A percentile compares a stretch with the other conserved stretches of the same genome.
These are phyloP conservation scores for Isoperla grammatica DNA, from an alignment of 2,888 invertebrate genomes.

Conservation along the genomic window DNA sequence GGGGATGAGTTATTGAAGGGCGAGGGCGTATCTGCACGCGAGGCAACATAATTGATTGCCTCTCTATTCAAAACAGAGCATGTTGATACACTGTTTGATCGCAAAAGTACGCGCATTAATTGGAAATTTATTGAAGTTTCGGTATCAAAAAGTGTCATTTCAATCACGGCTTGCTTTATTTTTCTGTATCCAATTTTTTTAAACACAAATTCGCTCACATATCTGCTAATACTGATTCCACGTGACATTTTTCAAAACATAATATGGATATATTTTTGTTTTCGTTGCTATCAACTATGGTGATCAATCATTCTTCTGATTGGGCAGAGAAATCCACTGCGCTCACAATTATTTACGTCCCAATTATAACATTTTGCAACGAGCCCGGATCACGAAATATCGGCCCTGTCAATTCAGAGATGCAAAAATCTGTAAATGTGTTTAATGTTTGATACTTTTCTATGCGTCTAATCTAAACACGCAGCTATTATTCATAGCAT, in stretches of 20 bases:
- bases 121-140: slow-evolving; percentile 31
- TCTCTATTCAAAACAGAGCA: slow-evolving; percentile 20
- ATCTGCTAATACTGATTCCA: slow-evolving; percentile 4
- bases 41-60: slow-evolving; percentile 24
- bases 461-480: no score
- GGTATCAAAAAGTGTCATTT: slow-evolving; percentile 30
- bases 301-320: slow-evolving; percentile 12
- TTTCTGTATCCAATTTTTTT: slow-evolving; percentile 8
- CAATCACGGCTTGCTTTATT: slow-evolving; percentile 23
- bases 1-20: slow-evolving; percentile 29
- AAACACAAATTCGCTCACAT: no score
- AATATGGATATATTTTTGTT: slow-evolving; percentile 15
- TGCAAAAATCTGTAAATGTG: no score
- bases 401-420: no score
- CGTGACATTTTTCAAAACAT: background rate
- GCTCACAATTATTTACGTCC: background rate
- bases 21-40: slow-evolving; percentile 21
- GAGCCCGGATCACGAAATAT: no score
- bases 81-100: slow-evolving; percentile 21
- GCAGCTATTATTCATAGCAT: no score
- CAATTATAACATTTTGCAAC: no score
- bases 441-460: no score
- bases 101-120: slow-evolving; percentile 24
- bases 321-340: background rate
- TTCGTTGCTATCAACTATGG: slow-evolving; percentile 8